Evolutionary conservation across 2,113 vertebrate genomes (phyloP).

Genomic region (Pangasianodon gigas): DNA sequence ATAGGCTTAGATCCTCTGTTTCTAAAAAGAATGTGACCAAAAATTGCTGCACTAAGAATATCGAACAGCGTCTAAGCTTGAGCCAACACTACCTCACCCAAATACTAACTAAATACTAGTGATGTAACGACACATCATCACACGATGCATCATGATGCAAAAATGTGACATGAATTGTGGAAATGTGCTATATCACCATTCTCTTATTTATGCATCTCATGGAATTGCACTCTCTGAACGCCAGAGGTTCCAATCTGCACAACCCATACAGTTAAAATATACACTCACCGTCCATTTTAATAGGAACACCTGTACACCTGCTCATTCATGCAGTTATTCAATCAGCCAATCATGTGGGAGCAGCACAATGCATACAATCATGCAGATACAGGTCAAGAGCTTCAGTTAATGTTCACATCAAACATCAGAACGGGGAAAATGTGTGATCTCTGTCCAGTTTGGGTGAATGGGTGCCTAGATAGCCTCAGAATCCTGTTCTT

Average conservation of each 20-base stretch:
- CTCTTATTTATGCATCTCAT: neutral
- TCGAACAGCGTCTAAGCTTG: too few relatives aligned
- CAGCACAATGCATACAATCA: too few relatives aligned
- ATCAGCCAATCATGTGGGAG: too few relatives aligned
- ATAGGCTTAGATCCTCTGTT: neutral
- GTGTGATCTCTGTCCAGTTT: too few relatives aligned
- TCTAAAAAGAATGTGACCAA: neutral
- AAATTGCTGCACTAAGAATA: neutral
- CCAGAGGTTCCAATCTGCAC: neutral
- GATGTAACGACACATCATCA: neutral
- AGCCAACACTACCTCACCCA: too few relatives aligned
- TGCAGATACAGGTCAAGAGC: too few relatives aligned
- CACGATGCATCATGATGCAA: neutral
- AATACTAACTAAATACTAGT: neutral
- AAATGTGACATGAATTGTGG: neutral
- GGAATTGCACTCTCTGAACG: neutral
- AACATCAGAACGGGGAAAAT: too few relatives aligned
- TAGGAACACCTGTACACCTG: too few relatives aligned
- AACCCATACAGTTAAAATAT: neutral
- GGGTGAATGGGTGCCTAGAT: too few relatives aligned
- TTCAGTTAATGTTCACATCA: too few relatives aligned
- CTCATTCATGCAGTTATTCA: too few relatives aligned
- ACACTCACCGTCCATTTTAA: neutral
- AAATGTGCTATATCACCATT: neutral
- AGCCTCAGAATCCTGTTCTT: too few relatives aligned